These are phyloP conservation scores for Phoxinus dragarum DNA, from an alignment of 2,797 vertebrate genomes.

Conservation along the genomic window DNA sequence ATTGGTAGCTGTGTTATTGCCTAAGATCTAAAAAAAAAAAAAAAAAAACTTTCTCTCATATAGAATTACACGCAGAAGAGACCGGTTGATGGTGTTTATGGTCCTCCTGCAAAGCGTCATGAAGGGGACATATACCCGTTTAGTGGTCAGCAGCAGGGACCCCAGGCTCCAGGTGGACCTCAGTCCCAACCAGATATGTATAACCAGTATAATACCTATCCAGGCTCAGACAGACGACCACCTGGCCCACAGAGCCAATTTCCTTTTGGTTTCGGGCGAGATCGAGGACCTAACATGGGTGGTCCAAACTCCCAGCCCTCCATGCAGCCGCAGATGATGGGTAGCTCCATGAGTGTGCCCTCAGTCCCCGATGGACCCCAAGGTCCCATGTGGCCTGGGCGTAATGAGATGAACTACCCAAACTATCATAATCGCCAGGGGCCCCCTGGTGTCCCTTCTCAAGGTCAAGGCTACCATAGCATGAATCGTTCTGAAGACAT, in stretches of 20 bases:
- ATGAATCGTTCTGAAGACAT: slow-evolving; percentile 96
- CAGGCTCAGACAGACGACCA: slow-evolving; percentile 89
- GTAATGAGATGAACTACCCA: slow-evolving; percentile 91
- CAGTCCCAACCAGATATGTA: slow-evolving; percentile 92
- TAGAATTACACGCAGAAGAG: slow-evolving; percentile 93
- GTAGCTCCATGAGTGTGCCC: slow-evolving; percentile 87
- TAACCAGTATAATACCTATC: slow-evolving; percentile 93
- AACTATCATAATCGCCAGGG: slow-evolving; percentile 92
- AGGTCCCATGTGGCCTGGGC: slow-evolving; percentile 92
- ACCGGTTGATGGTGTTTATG: slow-evolving; percentile 91
- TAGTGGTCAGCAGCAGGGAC: slow-evolving; percentile 84
- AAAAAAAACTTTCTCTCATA: neutral
- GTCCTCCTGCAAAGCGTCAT: slow-evolving; percentile 94
- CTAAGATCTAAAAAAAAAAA: neutral
- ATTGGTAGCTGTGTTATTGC: neutral
- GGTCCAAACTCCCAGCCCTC: slow-evolving; percentile 88
- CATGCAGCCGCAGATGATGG: slow-evolving; percentile 92
- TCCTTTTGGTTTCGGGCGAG: slow-evolving; percentile 92
- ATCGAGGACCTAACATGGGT: slow-evolving; percentile 85
- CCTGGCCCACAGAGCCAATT: slow-evolving; percentile 93
- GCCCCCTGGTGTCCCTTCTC: slow-evolving; percentile 83
- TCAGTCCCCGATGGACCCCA: slow-evolving; percentile 90
- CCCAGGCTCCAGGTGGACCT: slow-evolving; percentile 74
- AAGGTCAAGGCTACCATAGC: slow-evolving; percentile 89
- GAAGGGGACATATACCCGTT: slow-evolving; percentile 96